Conservation (phyloP, 2,888 invertebrate species). For the Seladonia tumulorum region DNA sequence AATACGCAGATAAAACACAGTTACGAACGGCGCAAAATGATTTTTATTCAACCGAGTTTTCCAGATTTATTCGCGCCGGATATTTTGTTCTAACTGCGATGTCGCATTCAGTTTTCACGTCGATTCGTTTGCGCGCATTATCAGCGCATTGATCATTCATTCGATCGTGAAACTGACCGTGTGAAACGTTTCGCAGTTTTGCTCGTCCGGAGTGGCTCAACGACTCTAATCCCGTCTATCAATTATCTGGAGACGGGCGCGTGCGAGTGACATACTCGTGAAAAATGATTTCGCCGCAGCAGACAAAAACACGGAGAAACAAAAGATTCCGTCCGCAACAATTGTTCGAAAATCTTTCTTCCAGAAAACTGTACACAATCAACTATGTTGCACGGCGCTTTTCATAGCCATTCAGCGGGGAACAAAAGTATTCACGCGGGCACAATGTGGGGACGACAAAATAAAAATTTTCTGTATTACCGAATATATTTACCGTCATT, state of each 20-base stretch:
- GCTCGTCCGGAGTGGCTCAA: not conserved
- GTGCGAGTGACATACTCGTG: not conserved
- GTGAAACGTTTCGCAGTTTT: not conserved
- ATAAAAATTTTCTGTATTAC: not conserved
- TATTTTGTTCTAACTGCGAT: not conserved
- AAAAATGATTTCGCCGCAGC: not conserved
- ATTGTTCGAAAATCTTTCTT: not conserved
- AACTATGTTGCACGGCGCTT: not conserved
- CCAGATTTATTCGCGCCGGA: not conserved
- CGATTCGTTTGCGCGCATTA: not conserved
- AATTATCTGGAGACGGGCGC: not conserved
- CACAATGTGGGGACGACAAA: not conserved
- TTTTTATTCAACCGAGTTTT: not conserved
- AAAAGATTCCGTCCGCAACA: not conserved
- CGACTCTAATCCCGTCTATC: not conserved
- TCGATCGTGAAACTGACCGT: not conserved
- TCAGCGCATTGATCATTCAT: too few relatives aligned
- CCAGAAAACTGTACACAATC: not conserved
- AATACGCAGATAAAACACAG: too few relatives aligned
- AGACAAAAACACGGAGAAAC: not conserved
- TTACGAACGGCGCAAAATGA: too few relatives aligned
- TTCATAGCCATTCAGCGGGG: not conserved
- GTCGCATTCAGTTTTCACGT: not conserved
- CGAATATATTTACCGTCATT: not conserved
- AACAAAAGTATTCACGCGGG: not conserved